Percentiles rank a stretch among this genome's conserved stretches.
These are phyloP conservation scores for Patagioenas fasciata DNA, from an alignment of 2,113 vertebrate species.

Conservation along the genomic window DNA sequence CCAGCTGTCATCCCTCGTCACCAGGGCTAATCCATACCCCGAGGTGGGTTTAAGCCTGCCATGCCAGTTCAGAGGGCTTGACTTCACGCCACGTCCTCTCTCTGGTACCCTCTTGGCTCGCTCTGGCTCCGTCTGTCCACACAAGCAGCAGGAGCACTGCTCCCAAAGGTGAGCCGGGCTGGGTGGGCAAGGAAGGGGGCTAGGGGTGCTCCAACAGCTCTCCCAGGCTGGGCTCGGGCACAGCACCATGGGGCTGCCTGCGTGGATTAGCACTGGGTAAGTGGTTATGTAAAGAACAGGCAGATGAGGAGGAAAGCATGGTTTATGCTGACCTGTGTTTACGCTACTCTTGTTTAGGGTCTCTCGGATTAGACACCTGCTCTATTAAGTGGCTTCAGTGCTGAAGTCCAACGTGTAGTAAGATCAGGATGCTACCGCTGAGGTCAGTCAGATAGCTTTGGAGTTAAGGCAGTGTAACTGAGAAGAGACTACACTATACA, in stretches of 20 bases:
- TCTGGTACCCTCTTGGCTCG: not conserved
- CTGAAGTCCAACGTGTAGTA: too few species aligned
- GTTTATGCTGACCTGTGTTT: not conserved
- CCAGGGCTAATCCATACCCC: conserved; percentile 26
- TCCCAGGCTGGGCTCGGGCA: not conserved
- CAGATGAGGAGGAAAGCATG: not conserved
- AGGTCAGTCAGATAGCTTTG: not conserved
- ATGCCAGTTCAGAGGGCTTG: not conserved
- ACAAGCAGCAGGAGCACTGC: not conserved
- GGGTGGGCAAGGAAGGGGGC: not conserved
- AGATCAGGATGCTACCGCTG: accelerated
- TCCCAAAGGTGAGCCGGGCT: not conserved
- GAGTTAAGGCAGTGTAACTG: not conserved
- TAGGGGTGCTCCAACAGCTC: accelerated
- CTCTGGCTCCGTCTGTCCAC: not conserved
- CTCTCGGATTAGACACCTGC: not conserved
- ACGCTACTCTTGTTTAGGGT: not conserved
- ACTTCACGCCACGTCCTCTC: not conserved
- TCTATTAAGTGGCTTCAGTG: not conserved
- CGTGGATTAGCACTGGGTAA: accelerated
- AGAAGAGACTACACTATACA: accelerated
- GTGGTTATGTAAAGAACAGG: not conserved
- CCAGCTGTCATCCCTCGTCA: conserved; percentile 31
- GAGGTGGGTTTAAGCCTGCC: not conserved
- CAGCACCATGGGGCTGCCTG: not conserved